A percentile compares a stretch with the other conserved stretches of the same genome.
phyloP scores from a whole-genome alignment of 2,113 vertebrate genomes.

The Python bivittatus region DNA sequence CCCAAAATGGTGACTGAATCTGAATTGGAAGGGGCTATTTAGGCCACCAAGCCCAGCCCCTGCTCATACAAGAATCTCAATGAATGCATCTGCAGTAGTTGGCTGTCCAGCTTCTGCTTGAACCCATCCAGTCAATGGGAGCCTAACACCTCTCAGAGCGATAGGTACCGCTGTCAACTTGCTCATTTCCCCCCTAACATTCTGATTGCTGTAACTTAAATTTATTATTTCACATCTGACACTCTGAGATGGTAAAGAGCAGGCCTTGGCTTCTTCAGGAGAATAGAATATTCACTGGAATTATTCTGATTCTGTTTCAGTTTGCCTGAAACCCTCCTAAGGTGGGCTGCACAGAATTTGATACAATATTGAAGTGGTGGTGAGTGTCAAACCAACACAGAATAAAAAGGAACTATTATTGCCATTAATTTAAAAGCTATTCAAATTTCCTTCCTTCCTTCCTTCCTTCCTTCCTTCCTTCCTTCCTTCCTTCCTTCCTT shows the following conservation, averaged over 20 bases:
- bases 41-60: neutral
- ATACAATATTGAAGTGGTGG: too few relatives aligned
- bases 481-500: neutral
- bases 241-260: neutral
- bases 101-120: neutral
- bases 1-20: neutral
- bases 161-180: too few relatives aligned
- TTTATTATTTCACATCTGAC: neutral
- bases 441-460: neutral
- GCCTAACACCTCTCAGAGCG: too few relatives aligned
- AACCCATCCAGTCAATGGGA: neutral
- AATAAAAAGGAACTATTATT: neutral
- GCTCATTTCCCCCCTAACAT: too few relatives aligned
- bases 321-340: neutral
- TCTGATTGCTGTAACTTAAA: too few relatives aligned
- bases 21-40: neutral
- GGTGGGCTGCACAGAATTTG: too few relatives aligned
- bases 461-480: neutral
- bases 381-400: too few relatives aligned
- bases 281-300: neutral
- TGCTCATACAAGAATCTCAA: neutral
- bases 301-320: neutral
- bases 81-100: neutral
- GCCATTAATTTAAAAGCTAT: neutral
- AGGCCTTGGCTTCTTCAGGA: neutral